Evolutionary conservation across 2,797 vertebrate species (phyloP), one percentile per base, ranked within the genome.

Genomic region (Tapera naevia): DNA sequence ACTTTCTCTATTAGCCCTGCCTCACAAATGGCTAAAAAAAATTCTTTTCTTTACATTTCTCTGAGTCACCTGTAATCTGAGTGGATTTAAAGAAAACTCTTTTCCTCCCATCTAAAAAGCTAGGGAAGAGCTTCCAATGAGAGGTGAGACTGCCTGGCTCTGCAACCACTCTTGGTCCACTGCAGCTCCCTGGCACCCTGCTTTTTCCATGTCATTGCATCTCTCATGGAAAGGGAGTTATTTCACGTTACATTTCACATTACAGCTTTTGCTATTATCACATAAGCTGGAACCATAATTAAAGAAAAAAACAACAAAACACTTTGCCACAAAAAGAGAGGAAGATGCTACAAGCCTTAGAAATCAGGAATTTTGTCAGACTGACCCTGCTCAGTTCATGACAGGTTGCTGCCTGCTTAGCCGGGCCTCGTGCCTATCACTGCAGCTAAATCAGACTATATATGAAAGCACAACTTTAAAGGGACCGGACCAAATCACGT

Each of bases 401-500:
- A 71, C 83, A 90, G 2, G 35, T 81, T n/a, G 3, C 65, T 96
- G 72, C 91, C 91, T 96, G 87, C 90, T 94, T 67, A 22, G 48
- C 1, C 5, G 32, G 66, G 92, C 93, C 91, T 80, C 46, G 8
- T 90, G 85, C 75, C 71, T 83, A 30, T 93, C 93, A 25, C 81
- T 93, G 88, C 71, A 90, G 74, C 78, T 51, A 41, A 70, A 86
- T 73, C 87, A 93, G 93, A 84, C 87, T 80, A 7, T 67, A 80
- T 95, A 80, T 92, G 95, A 97, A 96, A 97, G 86, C 46, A 64
- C 72, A 86, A 91, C 91, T 95, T 96, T 79, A 91, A 96, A 93
- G 94, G 86, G 88, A 96, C 94, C 66, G 56, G 97, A 94, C 91
- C 60, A 13, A 94, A 96, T 97, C 98, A 97, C 94, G 86, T 97